These are phyloP conservation scores for Alligator sinensis DNA, from an alignment of 2,113 vertebrate genomes.

Conservation along the genomic window DNA sequence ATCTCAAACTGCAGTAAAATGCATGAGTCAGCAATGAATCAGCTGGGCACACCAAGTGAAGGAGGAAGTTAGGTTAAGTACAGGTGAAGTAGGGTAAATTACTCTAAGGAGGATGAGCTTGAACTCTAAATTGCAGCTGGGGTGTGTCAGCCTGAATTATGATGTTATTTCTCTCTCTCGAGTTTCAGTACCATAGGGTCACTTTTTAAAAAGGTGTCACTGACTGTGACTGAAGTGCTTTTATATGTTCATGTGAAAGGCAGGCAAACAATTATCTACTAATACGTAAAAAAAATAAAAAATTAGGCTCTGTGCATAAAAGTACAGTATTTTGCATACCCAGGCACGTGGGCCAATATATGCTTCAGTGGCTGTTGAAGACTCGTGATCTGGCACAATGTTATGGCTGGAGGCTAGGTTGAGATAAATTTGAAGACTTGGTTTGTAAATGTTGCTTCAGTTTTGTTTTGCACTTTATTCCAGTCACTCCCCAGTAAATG, in stretches of 20 bases:
- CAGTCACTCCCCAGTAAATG: too few relatives aligned
- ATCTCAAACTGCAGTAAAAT: not conserved
- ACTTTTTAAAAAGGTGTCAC: not conserved
- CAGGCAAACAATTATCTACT: too few relatives aligned
- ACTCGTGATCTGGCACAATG: too few relatives aligned
- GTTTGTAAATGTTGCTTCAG: too few relatives aligned
- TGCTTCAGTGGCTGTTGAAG: too few relatives aligned
- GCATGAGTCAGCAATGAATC: not conserved
- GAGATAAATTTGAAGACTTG: too few relatives aligned
- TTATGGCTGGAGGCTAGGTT: too few relatives aligned
- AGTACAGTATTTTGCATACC: too few relatives aligned
- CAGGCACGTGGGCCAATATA: too few relatives aligned
- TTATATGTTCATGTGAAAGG: not conserved
- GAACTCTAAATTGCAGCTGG: not conserved
- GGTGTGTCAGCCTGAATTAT: not conserved
- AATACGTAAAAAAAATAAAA: too few relatives aligned
- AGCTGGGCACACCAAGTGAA: not conserved
- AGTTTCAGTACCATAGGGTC: not conserved
- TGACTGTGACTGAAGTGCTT: accelerated
- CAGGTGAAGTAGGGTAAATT: not conserved
- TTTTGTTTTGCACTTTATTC: too few relatives aligned
- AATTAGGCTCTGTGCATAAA: too few relatives aligned
- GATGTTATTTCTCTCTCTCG: not conserved
- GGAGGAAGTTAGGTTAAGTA: not conserved
- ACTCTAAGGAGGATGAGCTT: not conserved